These are phyloP conservation scores for Acanthosoma haemorrhoidale DNA, from an alignment of 2,888 invertebrate species.

Conservation along the genomic window DNA sequence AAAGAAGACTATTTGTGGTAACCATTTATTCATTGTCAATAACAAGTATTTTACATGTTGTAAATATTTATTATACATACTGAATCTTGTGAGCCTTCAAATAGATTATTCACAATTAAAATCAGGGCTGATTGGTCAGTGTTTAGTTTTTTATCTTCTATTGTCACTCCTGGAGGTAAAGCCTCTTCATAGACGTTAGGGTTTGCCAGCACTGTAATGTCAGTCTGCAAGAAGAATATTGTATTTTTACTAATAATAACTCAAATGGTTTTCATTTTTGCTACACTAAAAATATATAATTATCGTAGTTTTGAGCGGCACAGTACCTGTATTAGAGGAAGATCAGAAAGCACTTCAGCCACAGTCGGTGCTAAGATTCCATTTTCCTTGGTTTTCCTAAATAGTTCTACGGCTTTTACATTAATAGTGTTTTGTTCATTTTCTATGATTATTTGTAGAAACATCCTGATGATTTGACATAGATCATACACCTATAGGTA, in stretches of 20 bases:
- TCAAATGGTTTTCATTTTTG: no score
- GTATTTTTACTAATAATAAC: no score
- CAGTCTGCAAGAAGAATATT: constrained; percentile 54
- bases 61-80: neutral
- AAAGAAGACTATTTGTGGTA: constrained; percentile 9
- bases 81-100: constrained; percentile 41
- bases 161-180: constrained; percentile 54
- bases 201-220: constrained; percentile 53
- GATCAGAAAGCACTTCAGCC: constrained; percentile 57
- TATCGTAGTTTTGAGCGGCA: neutral
- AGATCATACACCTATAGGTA: no score
- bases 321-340: constrained; percentile 46
- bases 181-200: constrained; percentile 55
- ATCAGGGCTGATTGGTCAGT: constrained; percentile 52
- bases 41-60: neutral
- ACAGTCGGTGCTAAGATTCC: constrained; percentile 55
- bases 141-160: constrained; percentile 57
- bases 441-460: constrained; percentile 67
- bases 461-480: constrained; percentile 55
- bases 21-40: neutral
- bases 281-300: no score
- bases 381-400: constrained; percentile 49
- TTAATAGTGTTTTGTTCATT: constrained; percentile 60
- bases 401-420: constrained; percentile 56
- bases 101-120: constrained; percentile 52